These are phyloP conservation scores for Morone chrysops DNA, from an alignment of 2,113 vertebrate genomes.

Conservation along the genomic window DNA sequence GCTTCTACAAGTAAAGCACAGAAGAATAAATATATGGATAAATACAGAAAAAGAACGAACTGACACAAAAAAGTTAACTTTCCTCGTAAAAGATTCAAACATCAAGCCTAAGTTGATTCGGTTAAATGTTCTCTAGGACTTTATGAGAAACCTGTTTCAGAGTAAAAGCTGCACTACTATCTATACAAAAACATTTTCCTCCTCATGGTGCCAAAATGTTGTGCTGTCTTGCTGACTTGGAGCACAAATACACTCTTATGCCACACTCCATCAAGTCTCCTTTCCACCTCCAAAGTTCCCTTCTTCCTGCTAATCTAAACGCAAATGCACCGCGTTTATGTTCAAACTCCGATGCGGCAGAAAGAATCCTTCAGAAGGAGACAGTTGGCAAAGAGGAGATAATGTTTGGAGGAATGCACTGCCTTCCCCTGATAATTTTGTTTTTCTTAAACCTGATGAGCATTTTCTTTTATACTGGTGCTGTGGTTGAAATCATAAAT, in stretches of 20 bases:
- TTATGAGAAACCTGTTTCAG: conserved; percentile 28
- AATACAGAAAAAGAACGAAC: background rate
- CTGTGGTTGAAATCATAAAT: conserved; percentile 62
- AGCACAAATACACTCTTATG: conserved; percentile 53
- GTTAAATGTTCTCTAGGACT: conserved; percentile 21
- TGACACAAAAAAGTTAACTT: background rate
- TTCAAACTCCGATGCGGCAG: conserved; percentile 39
- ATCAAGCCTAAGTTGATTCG: background rate
- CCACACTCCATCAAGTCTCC: conserved; percentile 62
- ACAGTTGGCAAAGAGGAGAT: conserved; percentile 63
- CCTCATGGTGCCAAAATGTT: conserved; percentile 33
- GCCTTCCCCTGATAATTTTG: conserved; percentile 64
- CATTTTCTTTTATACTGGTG: conserved; percentile 49
- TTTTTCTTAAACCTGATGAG: conserved; percentile 61
- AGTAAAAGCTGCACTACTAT: conserved; percentile 16
- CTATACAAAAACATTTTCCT: conserved; percentile 42
- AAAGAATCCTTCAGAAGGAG: conserved; percentile 49
- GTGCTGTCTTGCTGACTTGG: conserved; percentile 18
- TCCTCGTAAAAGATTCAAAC: background rate
- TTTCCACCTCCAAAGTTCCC: conserved; percentile 53
- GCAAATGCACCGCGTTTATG: conserved; percentile 71
- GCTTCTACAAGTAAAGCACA: too few species aligned
- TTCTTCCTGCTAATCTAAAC: conserved; percentile 75
- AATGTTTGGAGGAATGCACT: conserved; percentile 61
- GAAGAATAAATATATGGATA: background rate